Evolutionary conservation across 2,797 vertebrate genomes (phyloP).

Genomic region (Chelmon rostratus): DNA sequence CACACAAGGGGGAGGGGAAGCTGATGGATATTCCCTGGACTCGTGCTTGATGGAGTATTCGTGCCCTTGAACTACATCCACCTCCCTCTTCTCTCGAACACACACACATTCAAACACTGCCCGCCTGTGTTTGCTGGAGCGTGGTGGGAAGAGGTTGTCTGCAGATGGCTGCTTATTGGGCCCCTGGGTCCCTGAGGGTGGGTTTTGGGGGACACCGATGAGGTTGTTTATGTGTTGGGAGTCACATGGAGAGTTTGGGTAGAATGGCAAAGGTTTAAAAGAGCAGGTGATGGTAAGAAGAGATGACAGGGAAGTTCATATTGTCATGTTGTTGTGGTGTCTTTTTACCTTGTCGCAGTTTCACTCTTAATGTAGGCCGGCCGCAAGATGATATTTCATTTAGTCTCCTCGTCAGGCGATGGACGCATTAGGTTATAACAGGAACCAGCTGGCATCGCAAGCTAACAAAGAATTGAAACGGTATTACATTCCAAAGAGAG

Average conservation of each 20-base stretch:
- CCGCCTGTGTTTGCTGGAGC: constrained; percentile 77
- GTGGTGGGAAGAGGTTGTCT: constrained; percentile 82
- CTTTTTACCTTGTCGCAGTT: constrained; percentile 32
- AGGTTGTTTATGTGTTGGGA: constrained; percentile 66
- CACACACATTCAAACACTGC: constrained; percentile 56
- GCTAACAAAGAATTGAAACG: constrained; percentile 56
- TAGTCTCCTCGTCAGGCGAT: constrained; percentile 28
- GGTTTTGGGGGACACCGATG: constrained; percentile 68
- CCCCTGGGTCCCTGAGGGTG: constrained; percentile 79
- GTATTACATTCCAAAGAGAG: constrained; percentile 50
- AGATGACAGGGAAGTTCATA: constrained; percentile 8
- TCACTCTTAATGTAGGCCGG: constrained; percentile 17
- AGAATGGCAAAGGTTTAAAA: constrained; percentile 54
- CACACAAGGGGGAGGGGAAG: constrained; percentile 25
- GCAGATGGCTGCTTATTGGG: constrained; percentile 89
- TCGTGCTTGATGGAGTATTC: constrained; percentile 78
- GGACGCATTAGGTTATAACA: constrained; percentile 35
- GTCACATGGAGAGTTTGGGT: constrained; percentile 46
- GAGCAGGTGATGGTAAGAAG: constrained; percentile 34
- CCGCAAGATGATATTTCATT: constrained; percentile 26
- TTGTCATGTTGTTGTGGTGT: constrained; percentile 7
- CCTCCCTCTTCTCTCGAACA: constrained; percentile 56
- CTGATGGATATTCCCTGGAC: constrained; percentile 74
- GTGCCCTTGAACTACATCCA: constrained; percentile 81
- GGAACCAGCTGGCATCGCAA: constrained; percentile 52